Evolutionary conservation across 2,888 invertebrate genomes (phyloP).

Genomic region (Apomyelois bistriatella): DNA sequence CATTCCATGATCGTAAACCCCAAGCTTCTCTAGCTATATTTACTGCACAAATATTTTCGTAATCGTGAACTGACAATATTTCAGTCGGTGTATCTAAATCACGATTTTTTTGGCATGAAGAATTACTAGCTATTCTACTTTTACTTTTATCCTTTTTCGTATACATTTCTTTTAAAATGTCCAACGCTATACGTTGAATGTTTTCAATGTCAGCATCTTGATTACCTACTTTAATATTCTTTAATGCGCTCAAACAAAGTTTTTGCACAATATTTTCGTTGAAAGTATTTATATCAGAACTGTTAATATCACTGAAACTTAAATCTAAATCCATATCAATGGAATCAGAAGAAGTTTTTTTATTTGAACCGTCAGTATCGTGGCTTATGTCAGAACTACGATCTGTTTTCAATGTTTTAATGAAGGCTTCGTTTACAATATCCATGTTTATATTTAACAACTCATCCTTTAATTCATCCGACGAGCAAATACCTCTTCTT

Average conservation of each 20-base stretch:
- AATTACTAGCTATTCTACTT: conserved; percentile 46
- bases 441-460: conserved; percentile 57
- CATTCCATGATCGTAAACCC: conserved; percentile 83
- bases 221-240: conserved; percentile 77
- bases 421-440: conserved; percentile 53
- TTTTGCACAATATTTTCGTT: conserved; percentile 79
- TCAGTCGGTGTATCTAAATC: conserved; percentile 78
- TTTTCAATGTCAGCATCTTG: conserved; percentile 78
- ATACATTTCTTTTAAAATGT: conserved; percentile 76
- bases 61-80: conserved; percentile 82
- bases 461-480: conserved; percentile 70
- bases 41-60: conserved; percentile 83
- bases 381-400: conserved; percentile 68
- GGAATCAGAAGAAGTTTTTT: conserved; percentile 75
- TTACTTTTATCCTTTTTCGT: conserved; percentile 70
- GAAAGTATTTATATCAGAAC: conserved; percentile 76
- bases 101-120: conserved; percentile 60
- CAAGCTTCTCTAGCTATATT: conserved; percentile 83
- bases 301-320: conserved; percentile 77
- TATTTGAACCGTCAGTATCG: conserved; percentile 69
- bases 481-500: conserved; percentile 79
- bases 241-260: conserved; percentile 72
- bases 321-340: conserved; percentile 77
- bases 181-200: conserved; percentile 75
- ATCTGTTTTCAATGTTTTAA: conserved; percentile 61